Conservation (phyloP, 1,140 invertebrate species). For the Drosophila jambulina region DNA sequence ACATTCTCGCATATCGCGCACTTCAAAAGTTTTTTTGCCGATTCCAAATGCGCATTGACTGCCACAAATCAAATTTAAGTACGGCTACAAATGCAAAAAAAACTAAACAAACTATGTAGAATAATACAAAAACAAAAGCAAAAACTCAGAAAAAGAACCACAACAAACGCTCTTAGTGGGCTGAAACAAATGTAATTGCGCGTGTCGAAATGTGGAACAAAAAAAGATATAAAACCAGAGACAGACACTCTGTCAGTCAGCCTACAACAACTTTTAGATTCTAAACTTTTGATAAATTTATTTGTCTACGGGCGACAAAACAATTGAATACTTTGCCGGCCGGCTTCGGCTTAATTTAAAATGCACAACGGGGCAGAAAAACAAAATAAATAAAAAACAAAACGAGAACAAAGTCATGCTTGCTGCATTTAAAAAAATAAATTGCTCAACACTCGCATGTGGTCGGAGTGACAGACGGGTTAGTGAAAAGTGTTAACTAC, state of each 20-base stretch:
- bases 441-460: constrained; percentile 36
- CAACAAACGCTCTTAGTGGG: constrained; percentile 40
- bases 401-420: constrained; percentile 26
- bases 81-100: constrained; percentile 36
- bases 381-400: not conserved
- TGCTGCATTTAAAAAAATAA: constrained; percentile 53
- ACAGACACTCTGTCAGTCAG: constrained; percentile 32
- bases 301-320: constrained; percentile 39
- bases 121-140: constrained; percentile 19
- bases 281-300: constrained; percentile 55
- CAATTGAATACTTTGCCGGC: constrained; percentile 58
- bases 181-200: constrained; percentile 66
- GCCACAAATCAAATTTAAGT: constrained; percentile 65
- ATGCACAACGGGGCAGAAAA: constrained; percentile 36
- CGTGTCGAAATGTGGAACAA: constrained; percentile 67
- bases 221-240: not conserved
- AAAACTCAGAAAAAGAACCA: constrained; percentile 15
- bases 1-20: constrained; percentile 34
- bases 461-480: constrained; percentile 31
- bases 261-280: constrained; percentile 39
- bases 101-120: constrained; percentile 52
- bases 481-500: constrained; percentile 63
- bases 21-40: constrained; percentile 58
- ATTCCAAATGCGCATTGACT: constrained; percentile 48
- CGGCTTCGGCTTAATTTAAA: constrained; percentile 43